Evolutionary conservation across 2,113 vertebrate genomes (phyloP).

Genomic region (Limnothrissa miodon): DNA sequence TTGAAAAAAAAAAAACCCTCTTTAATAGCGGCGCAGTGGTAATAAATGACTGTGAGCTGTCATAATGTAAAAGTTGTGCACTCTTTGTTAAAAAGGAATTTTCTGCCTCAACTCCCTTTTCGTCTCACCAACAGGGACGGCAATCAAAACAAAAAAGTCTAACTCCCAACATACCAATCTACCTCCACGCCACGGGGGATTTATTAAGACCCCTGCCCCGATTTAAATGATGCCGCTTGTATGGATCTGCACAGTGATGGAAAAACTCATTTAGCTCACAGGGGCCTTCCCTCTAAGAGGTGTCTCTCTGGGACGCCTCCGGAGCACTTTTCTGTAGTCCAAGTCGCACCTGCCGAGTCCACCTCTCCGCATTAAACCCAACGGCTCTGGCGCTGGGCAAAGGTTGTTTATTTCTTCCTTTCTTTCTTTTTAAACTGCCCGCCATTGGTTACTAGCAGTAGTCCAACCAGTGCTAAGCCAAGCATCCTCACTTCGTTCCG

Average conservation of each 20-base stretch:
- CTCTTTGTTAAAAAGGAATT: conserved; percentile 70
- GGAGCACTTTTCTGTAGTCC: conserved; percentile 23
- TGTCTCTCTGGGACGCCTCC: conserved; percentile 48
- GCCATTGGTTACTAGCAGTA: neutral
- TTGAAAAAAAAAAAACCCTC: conserved; percentile 54
- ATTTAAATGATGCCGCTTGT: conserved; percentile 72
- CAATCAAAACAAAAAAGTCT: conserved; percentile 74
- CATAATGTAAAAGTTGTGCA: conserved; percentile 64
- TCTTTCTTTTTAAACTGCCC: neutral
- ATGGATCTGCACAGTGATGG: conserved; percentile 60
- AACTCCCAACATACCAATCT: conserved; percentile 64
- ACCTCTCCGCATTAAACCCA: neutral
- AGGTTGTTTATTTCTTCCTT: too few species aligned
- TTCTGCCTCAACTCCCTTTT: conserved; percentile 70
- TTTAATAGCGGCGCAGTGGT: conserved; percentile 69
- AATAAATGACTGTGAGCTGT: conserved; percentile 60
- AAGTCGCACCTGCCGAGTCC: neutral
- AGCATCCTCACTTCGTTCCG: too few species aligned
- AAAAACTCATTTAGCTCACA: conserved; percentile 76
- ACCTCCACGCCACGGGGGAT: conserved; percentile 70
- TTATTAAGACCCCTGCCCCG: conserved; percentile 71
- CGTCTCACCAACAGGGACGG: conserved; percentile 73
- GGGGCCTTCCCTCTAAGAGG: conserved; percentile 32
- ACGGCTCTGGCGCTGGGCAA: neutral
- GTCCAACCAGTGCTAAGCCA: neutral